Base-by-base conservation (phyloP, 2,113 vertebrate species). In the Corvus moneduloides region DNA sequence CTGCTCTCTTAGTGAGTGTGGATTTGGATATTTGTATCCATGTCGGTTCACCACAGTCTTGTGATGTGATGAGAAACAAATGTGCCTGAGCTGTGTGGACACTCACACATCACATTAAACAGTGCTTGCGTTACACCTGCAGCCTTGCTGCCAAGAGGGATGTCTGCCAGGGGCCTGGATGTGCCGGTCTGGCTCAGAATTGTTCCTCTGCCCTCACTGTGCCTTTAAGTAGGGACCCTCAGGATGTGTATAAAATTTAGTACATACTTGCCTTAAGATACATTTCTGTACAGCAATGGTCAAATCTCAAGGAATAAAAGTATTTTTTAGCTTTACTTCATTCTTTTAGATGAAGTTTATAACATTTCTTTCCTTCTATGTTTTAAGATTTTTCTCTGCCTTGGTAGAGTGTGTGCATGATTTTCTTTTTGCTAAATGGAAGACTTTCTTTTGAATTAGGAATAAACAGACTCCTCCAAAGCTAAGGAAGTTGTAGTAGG, bases 31-130 rank as follows among this genome's bases (percentile, higher is more conserved):
- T 93, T 58, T 91, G 35, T 39, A 35, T 24, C 58, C 43, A 14
- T 10, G 33, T 46, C 0, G 0, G 30, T 26, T 62, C 52, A 37
- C 49, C 66, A 39, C 27, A 64, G 35, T 11, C 39, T 63, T 3
- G 6, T 79, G 66, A 43, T 54, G 72, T 56, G 76, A 51, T 44
- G 35, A 35, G 52, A 79, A 67, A 51, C 39, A 92, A 85, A 72
- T 9, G 39, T 39, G 23, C 8, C 28, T 54, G 58, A 79, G 62
- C 52, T 55, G 28, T 41, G 66, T 1, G 2, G 46, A 23, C 35
- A 21, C 32, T 41, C 16, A 10, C 20, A 37, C 1, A 0, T 67
- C 41, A 37, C 48, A 24, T 58, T 32, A 27, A 83, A 23, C 20
- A 30, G 21, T 0, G 1, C 15, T 71, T 74, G n/a, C 32, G 46